Base-by-base conservation (phyloP, 2,797 vertebrate species). In the Rachycentron canadum region DNA sequence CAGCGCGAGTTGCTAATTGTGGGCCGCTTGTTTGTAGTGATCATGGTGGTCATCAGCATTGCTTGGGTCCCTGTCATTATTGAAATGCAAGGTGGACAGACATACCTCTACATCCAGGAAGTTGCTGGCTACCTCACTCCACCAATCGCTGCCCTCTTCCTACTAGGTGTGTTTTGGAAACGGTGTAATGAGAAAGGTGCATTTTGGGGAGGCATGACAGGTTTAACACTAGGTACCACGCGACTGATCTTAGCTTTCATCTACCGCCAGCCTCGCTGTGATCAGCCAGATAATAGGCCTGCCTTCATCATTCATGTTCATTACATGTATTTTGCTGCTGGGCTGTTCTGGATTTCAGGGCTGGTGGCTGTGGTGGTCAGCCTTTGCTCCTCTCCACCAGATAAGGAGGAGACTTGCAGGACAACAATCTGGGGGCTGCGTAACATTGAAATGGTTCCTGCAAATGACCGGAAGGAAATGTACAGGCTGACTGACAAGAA, bases 101-200 rank as follows among this genome's bases (percentile, higher is more conserved):
- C 98, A 90, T 99, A 99, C 90, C 95, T 99, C 61, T 99, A 99
- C 88, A 99, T 99, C 83, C 98, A 99, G 91, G 98, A 99, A 93
- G 96, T 99, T 3, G 97, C 98, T 0, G 98, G 97, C 76, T 99
- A 99, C 86, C 95, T 99, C 79, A 99, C 98, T 1, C 98, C 98
- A 23, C 98, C 98, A 0, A 96, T 99, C 16, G 98, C 98, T 0
- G 97, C 97, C 58, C 95, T 99, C 19, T 99, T 99, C 88, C 95
- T 99, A 43, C 94, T 99, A 40, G 97, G 97, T 5, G 96, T 99
- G 68, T 99, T 99, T 90, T 99, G 98, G 97, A 98, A 95, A 83
- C 96, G 97, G 5, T 99, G 98, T 86, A 99, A 99, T 23, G 98
- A 99, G 84, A 97, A 88, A 11, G 98, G 98, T 0, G 98, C 98